phyloP scores from a whole-genome alignment of 2,797 vertebrate genomes.

The Alosa sapidissima region DNA sequence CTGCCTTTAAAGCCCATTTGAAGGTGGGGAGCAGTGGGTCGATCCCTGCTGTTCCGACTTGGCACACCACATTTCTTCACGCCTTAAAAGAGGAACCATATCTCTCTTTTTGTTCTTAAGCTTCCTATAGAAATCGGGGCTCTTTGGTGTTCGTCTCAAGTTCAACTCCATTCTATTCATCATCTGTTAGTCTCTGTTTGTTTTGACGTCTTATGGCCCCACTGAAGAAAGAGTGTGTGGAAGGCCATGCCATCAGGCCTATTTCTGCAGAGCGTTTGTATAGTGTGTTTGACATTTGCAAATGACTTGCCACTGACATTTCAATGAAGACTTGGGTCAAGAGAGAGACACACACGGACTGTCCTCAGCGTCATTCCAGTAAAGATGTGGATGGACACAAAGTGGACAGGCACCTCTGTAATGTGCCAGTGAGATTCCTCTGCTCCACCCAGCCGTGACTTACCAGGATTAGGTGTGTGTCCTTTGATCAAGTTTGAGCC shows the following conservation, averaged over 20 bases:
- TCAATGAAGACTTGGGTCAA: background rate
- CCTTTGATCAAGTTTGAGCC: background rate
- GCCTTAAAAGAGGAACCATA: background rate
- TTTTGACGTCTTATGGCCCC: background rate
- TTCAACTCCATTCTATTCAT: background rate
- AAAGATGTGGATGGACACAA: background rate
- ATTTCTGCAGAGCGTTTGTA: background rate
- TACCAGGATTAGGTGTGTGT: background rate
- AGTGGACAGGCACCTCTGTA: background rate
- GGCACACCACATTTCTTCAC: constrained; percentile 13
- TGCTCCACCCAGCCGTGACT: background rate
- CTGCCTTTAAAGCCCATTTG: constrained; percentile 20
- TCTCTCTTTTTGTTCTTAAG: background rate
- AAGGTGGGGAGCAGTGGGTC: background rate
- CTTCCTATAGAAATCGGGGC: background rate
- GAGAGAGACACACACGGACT: background rate
- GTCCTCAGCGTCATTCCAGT: background rate
- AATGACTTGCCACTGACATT: background rate
- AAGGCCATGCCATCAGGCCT: background rate
- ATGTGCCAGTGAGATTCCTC: background rate
- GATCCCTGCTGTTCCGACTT: background rate
- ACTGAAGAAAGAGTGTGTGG: background rate
- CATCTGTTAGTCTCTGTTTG: background rate
- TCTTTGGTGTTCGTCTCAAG: background rate
- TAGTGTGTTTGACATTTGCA: background rate